phyloP scores from a whole-genome alignment of 2,797 vertebrate genomes.

The Valencia hispanica region DNA sequence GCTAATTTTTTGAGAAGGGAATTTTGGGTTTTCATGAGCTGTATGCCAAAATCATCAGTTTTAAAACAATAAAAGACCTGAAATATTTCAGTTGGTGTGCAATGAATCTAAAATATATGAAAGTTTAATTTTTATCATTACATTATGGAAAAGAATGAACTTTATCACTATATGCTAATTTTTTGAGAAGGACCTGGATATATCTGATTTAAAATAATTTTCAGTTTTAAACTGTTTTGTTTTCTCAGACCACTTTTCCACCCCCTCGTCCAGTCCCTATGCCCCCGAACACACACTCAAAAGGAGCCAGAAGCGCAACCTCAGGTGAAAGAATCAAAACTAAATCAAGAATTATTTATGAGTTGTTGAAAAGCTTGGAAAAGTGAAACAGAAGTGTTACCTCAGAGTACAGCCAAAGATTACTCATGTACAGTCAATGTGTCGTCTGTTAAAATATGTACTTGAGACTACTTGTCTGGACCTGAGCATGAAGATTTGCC shows the following conservation, averaged over 20 bases:
- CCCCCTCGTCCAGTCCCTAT: slow-evolving; percentile 59
- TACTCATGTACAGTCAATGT: neutral
- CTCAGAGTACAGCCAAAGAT: slow-evolving; percentile 17
- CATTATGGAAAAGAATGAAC: no score
- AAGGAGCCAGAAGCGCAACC: slow-evolving; percentile 24
- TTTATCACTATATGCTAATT: no score
- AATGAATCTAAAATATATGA: no score
- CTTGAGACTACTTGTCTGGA: slow-evolving; percentile 33
- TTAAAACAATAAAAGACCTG: no score
- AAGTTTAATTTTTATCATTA: no score
- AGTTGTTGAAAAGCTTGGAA: neutral
- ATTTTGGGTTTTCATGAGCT: no score
- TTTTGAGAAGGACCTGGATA: no score
- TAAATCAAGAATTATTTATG: neutral
- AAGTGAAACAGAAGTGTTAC: neutral
- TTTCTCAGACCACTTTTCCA: slow-evolving; percentile 56
- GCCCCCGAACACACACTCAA: slow-evolving; percentile 58
- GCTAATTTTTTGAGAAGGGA: no score
- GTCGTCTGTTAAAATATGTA: slow-evolving; percentile 22
- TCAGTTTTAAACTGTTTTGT: neutral
- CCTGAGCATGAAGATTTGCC: slow-evolving; percentile 32
- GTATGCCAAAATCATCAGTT: no score
- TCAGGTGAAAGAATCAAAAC: slow-evolving; percentile 33
- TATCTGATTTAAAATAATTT: neutral
- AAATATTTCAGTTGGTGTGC: no score